phyloP scores from a whole-genome alignment of 1,140 invertebrate genomes.

The Cydia strobilella region DNA sequence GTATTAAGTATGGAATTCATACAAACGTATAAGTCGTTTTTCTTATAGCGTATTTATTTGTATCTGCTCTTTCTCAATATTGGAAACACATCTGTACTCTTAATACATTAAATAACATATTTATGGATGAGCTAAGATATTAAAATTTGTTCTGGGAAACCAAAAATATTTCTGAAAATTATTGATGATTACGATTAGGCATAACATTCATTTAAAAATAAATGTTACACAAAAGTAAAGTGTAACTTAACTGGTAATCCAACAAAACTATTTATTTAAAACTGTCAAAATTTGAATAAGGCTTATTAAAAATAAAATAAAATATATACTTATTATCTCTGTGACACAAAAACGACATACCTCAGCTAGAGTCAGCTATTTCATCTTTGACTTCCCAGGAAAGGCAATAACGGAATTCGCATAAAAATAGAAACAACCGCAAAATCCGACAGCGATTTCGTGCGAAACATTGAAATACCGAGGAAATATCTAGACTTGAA shows the following conservation, averaged over 20 bases:
- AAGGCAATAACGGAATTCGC: background rate
- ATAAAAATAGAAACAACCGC: conserved; percentile 4
- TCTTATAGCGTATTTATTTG: background rate
- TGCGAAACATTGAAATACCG: background rate
- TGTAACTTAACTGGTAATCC: background rate
- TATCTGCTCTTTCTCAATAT: conserved; percentile 33
- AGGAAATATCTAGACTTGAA: background rate
- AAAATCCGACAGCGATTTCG: background rate
- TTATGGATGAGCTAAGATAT: conserved; percentile 8
- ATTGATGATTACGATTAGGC: background rate
- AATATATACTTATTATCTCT: background rate
- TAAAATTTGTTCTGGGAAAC: background rate
- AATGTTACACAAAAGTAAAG: background rate
- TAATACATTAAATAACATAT: conserved; percentile 22
- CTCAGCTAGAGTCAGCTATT: background rate
- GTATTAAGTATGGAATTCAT: background rate
- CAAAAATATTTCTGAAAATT: background rate
- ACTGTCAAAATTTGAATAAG: too few relatives aligned
- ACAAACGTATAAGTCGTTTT: background rate
- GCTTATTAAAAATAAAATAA: background rate
- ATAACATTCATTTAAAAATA: background rate
- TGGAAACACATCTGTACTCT: conserved; percentile 31
- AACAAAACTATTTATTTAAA: too few relatives aligned
- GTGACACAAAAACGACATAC: background rate
- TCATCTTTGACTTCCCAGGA: background rate